phyloP scores from a whole-genome alignment of 2,113 vertebrate species.

The Oxygymnocypris stewartii region DNA sequence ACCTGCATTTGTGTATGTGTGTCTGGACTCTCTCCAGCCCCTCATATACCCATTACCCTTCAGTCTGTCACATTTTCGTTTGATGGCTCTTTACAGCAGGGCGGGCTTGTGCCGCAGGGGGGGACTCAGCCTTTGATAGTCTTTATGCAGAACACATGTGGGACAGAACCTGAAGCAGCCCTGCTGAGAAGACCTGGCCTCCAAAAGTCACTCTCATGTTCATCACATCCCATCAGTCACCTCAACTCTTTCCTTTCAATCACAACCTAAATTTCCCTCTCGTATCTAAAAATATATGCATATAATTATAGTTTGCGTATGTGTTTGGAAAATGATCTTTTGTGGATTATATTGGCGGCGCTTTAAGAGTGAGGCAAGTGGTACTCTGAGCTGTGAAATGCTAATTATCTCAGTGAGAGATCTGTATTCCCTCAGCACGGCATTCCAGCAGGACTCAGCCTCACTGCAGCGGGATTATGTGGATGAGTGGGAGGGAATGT shows the following conservation, averaged over 20 bases:
- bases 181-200: slow-evolving; percentile 55
- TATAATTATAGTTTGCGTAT: neutral
- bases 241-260: neutral
- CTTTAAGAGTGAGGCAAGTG: neutral
- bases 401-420: slow-evolving; percentile 32
- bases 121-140: slow-evolving; percentile 59
- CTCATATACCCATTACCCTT: slow-evolving; percentile 56
- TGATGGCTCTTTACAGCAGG: slow-evolving; percentile 64
- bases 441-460: slow-evolving; percentile 34
- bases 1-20: slow-evolving; percentile 42
- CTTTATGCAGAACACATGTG: slow-evolving; percentile 63
- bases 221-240: slow-evolving; percentile 24
- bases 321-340: neutral
- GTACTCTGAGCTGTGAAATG: neutral
- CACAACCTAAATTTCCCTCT: neutral
- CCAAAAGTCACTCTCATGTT: slow-evolving; percentile 10
- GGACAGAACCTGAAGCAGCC: slow-evolving; percentile 55
- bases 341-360: neutral
- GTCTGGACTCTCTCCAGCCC: slow-evolving; percentile 52
- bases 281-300: no score
- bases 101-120: slow-evolving; percentile 54
- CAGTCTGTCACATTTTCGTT: slow-evolving; percentile 62
- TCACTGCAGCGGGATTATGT: slow-evolving; percentile 33
- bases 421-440: slow-evolving; percentile 7
- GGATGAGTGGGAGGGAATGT: slow-evolving; percentile 42